Conservation (phyloP, 2,888 invertebrate species). For the Harmothoe impar region DNA sequence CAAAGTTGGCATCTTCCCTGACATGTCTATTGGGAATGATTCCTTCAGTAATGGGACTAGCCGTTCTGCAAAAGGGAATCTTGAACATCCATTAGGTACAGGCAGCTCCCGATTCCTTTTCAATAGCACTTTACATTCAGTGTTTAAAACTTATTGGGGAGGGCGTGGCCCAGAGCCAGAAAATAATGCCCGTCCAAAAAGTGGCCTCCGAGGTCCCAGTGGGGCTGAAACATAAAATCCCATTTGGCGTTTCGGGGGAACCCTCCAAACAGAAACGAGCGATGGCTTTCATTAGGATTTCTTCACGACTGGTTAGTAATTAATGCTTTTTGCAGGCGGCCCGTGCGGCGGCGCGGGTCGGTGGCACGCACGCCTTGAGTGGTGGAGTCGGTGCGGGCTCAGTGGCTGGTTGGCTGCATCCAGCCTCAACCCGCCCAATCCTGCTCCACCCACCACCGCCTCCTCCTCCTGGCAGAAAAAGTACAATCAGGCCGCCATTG, state of each 20-base stretch:
- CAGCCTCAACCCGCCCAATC: background rate
- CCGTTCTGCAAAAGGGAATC: background rate
- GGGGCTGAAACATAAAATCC: background rate
- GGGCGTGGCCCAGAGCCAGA: background rate
- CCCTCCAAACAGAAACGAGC: background rate
- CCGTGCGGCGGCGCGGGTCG: background rate
- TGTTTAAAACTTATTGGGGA: background rate
- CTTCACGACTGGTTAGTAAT: slow-evolving; percentile 2
- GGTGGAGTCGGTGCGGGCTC: background rate
- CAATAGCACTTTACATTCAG: background rate
- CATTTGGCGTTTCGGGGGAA: background rate
- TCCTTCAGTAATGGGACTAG: background rate
- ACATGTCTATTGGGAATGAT: slow-evolving; percentile 24
- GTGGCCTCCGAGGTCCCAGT: background rate
- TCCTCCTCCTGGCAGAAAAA: background rate
- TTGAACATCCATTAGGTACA: background rate
- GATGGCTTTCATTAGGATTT: slow-evolving; percentile 20
- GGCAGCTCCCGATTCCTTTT: background rate
- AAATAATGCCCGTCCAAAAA: background rate
- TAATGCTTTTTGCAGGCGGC: background rate
- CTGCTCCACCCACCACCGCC: too few species aligned
- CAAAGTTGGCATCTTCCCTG: background rate
- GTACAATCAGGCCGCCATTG: background rate
- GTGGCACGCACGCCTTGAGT: background rate
- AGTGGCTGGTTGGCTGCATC: background rate